phyloP scores from a whole-genome alignment of 2,888 invertebrate genomes.

The Trichogramma evanescens region DNA sequence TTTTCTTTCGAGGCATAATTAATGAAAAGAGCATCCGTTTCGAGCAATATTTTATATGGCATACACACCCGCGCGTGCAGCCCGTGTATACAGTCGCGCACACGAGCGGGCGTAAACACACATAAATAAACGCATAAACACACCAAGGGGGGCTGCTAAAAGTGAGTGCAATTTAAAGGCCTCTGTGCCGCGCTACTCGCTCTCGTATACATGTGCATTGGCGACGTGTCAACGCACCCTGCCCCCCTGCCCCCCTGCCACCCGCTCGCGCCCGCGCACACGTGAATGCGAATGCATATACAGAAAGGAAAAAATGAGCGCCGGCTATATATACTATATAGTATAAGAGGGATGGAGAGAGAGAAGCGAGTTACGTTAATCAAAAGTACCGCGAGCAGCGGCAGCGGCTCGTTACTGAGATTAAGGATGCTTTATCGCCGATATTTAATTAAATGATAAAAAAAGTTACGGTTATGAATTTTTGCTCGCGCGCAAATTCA shows the following conservation, averaged over 20 bases:
- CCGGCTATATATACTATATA: too few species aligned
- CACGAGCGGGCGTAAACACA: too few species aligned
- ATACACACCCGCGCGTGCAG: too few species aligned
- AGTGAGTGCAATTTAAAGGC: slow-evolving; percentile 21
- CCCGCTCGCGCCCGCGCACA: too few species aligned
- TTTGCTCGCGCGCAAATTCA: slow-evolving; percentile 4
- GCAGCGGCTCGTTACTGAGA: slow-evolving; percentile 30
- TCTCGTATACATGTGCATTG: slow-evolving; percentile 11
- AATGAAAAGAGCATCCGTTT: slow-evolving; percentile 22
- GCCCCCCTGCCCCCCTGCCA: too few species aligned
- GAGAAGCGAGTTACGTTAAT: slow-evolving; percentile 25
- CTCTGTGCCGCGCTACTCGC: not conserved
- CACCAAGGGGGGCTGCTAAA: not conserved
- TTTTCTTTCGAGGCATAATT: slow-evolving; percentile 19
- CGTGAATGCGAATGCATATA: too few species aligned
- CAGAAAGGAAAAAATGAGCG: not conserved
- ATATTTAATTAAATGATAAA: slow-evolving; percentile 38
- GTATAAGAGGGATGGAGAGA: not conserved
- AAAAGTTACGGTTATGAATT: slow-evolving; percentile 28
- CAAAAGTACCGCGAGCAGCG: slow-evolving; percentile 24
- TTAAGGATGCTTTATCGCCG: slow-evolving; percentile 36
- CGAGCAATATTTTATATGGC: not conserved
- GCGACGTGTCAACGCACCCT: not conserved
- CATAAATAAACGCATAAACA: too few species aligned
- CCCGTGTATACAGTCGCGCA: too few species aligned